A percentile compares a stretch with the other conserved stretches of the same genome.
These are phyloP conservation scores for Lagocephalus sceleratus DNA, from an alignment of 2,797 vertebrate genomes.

Conservation along the genomic window DNA sequence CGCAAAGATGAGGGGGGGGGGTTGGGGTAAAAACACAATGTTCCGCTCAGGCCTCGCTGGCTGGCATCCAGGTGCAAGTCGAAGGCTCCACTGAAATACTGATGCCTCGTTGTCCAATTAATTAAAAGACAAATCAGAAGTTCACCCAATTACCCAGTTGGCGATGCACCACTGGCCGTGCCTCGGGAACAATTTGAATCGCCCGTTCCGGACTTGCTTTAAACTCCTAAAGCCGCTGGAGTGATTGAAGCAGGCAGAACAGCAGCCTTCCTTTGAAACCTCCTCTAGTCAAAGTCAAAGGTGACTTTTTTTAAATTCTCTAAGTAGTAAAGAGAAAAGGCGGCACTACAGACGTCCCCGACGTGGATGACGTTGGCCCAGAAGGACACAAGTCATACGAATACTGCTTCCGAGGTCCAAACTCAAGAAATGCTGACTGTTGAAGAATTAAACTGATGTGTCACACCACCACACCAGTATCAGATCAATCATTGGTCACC, in stretches of 20 bases:
- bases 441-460: too few relatives aligned
- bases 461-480: too few relatives aligned
- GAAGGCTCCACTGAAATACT: conserved; percentile 32
- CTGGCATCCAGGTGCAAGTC: conserved; percentile 32
- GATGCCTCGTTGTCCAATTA: conserved; percentile 26
- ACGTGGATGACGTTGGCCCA: too few relatives aligned
- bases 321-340: too few relatives aligned
- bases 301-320: too few relatives aligned
- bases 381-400: too few relatives aligned
- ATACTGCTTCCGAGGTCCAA: too few relatives aligned
- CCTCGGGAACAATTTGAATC: conserved; percentile 9
- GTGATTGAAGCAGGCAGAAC: conserved; percentile 3
- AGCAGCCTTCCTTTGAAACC: too few relatives aligned
- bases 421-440: too few relatives aligned
- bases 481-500: too few relatives aligned
- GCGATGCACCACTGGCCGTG: conserved; percentile 5
- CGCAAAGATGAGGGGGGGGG: conserved; percentile 6
- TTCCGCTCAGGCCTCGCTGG: conserved; percentile 31
- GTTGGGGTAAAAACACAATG: conserved; percentile 45
- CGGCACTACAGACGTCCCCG: too few relatives aligned
- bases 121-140: conserved; percentile 27
- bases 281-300: too few relatives aligned
- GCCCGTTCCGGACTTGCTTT: conserved; percentile 9
- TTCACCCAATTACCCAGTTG: conserved; percentile 27
- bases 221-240: conserved; percentile 6